Percentiles rank a stretch among this genome's conserved stretches.
phyloP scores from a whole-genome alignment of 2,888 invertebrate species.

The Clivina fossor region DNA sequence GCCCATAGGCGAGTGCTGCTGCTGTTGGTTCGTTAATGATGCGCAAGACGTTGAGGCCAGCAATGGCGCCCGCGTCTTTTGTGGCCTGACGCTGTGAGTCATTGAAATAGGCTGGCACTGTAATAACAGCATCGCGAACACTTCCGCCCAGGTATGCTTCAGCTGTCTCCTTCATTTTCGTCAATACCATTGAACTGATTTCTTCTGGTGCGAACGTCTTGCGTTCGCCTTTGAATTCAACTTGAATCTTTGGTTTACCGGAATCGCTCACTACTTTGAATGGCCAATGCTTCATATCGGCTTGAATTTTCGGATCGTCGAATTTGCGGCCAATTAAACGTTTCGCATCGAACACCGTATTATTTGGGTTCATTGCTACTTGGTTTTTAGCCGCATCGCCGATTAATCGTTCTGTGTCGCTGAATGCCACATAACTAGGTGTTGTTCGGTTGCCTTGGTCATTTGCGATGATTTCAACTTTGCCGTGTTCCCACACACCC shows the following conservation, averaged over 20 bases:
- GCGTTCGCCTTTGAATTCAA: conserved; percentile 63
- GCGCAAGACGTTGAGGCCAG: conserved; percentile 66
- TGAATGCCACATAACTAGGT: conserved; percentile 72
- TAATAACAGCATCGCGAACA: conserved; percentile 73
- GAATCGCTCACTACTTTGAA: conserved; percentile 66
- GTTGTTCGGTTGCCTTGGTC: conserved; percentile 72
- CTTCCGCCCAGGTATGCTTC: conserved; percentile 66
- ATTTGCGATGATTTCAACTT: conserved; percentile 72
- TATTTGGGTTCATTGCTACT: conserved; percentile 68
- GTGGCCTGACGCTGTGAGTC: conserved; percentile 68
- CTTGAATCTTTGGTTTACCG: conserved; percentile 64
- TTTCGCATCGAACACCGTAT: conserved; percentile 70
- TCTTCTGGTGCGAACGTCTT: conserved; percentile 71
- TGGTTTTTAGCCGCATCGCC: conserved; percentile 69
- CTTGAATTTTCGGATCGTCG: conserved; percentile 67
- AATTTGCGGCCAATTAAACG: conserved; percentile 66
- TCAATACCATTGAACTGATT: conserved; percentile 68
- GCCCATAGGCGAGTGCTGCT: conserved; percentile 62
- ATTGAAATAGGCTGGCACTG: conserved; percentile 78
- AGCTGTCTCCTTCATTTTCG: conserved; percentile 65
- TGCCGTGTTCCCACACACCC: conserved; percentile 80
- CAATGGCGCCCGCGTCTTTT: conserved; percentile 67
- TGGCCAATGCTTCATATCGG: conserved; percentile 79
- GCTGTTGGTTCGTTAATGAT: conserved; percentile 68
- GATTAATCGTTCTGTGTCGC: conserved; percentile 64